A percentile compares a stretch with the other conserved stretches of the same genome.
Evolutionary conservation across 2,888 invertebrate genomes (phyloP).

Genomic region (Archips xylosteana): DNA sequence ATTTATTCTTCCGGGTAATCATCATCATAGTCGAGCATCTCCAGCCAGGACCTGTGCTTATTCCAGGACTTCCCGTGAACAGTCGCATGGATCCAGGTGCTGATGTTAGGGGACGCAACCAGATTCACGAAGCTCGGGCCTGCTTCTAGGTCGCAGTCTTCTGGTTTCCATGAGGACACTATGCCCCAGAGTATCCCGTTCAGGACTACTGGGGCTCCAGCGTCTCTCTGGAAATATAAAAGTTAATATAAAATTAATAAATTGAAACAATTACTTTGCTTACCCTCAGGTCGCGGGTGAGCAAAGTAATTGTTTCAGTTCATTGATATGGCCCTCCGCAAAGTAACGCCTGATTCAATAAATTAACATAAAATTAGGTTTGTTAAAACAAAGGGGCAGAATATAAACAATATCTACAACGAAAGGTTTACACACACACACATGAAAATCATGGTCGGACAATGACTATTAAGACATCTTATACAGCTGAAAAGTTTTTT

Average conservation of each 20-base stretch:
- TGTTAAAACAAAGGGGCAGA: too few species aligned
- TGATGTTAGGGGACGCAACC: conserved; percentile 58
- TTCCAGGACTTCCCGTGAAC: conserved; percentile 53
- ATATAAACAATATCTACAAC: too few species aligned
- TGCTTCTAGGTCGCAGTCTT: conserved; percentile 56
- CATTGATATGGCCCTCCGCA: too few species aligned
- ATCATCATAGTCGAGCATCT: conserved; percentile 20
- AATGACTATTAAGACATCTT: too few species aligned
- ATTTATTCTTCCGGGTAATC: conserved; percentile 10
- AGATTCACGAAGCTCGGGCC: conserved; percentile 60
- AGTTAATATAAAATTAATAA: background rate
- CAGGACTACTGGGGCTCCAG: conserved; percentile 69
- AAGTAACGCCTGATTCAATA: too few species aligned
- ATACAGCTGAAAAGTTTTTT: too few species aligned
- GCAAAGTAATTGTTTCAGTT: too few species aligned
- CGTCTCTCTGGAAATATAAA: conserved; percentile 58
- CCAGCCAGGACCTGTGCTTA: background rate
- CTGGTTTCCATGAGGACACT: conserved; percentile 65
- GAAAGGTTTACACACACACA: too few species aligned
- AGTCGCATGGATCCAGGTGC: conserved; percentile 64
- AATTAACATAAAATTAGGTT: too few species aligned
- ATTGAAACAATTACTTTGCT: too few species aligned
- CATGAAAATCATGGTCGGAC: too few species aligned
- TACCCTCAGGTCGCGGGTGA: too few species aligned
- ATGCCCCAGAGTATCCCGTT: conserved; percentile 70